phyloP scores from a whole-genome alignment of 35 echinoderm and acorn worm species.

The Holothuria glaberrima region DNA sequence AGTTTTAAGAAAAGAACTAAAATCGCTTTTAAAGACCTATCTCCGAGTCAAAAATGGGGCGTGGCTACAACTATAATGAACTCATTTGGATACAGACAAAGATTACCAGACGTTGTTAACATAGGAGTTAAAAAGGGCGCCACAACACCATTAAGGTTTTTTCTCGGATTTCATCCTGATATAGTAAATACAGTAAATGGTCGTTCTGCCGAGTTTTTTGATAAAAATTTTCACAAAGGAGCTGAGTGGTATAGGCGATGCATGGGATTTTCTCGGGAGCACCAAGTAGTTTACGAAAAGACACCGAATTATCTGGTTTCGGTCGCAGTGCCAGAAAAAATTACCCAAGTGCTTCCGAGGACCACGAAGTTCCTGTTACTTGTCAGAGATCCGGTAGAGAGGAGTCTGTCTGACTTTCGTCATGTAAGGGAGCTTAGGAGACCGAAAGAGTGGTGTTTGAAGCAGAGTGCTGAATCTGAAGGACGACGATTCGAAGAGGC shows the following conservation, averaged over 20 bases:
- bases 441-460: constrained; percentile 43
- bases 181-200: constrained; percentile 1
- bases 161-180: constrained; percentile 56
- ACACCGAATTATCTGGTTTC: constrained; percentile 63
- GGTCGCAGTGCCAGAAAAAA: constrained; percentile 52
- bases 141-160: constrained; percentile 62
- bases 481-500: constrained; percentile 61
- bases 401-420: constrained; percentile 86
- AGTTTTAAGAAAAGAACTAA: constrained; percentile 40
- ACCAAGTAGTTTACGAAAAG: constrained; percentile 63
- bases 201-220: constrained; percentile 63
- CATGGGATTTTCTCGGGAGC: constrained; percentile 33
- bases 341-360: constrained; percentile 61
- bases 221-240: constrained; percentile 66
- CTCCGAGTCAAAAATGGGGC: constrained; percentile 38
- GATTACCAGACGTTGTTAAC: constrained; percentile 56
- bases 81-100: constrained; percentile 57
- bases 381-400: constrained; percentile 83
- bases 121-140: constrained; percentile 71
- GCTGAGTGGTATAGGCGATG: constrained; percentile 55
- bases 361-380: constrained; percentile 78
- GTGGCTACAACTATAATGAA: constrained; percentile 41
- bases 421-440: constrained; percentile 67
- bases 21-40: constrained; percentile 34
- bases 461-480: constrained; percentile 47